Evolutionary conservation across 2,888 invertebrate genomes (phyloP).

Genomic region (Sinhomidia bicolor): DNA sequence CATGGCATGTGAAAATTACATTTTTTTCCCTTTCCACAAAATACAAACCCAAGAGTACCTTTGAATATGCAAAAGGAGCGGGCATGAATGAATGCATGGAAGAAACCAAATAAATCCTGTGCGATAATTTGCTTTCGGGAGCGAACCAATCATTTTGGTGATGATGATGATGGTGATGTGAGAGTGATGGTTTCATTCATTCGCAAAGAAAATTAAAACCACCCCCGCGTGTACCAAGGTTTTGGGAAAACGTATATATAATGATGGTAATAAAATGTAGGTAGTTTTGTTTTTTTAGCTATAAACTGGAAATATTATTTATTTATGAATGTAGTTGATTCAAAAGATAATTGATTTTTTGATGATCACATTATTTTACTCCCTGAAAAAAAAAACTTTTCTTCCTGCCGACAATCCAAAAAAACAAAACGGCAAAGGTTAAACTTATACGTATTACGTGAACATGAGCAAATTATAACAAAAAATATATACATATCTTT

Average conservation of each 20-base stretch:
- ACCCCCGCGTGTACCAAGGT: conserved; percentile 25
- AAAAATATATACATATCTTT: no score
- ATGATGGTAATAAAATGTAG: no score
- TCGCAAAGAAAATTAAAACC: conserved; percentile 4
- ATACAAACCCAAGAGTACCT: neutral
- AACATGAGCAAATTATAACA: no score
- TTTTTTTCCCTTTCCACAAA: neutral
- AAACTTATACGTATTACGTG: no score
- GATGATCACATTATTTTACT: neutral
- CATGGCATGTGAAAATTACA: conserved; percentile 47
- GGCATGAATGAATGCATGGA: neutral
- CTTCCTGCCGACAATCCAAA: no score
- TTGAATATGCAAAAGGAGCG: neutral
- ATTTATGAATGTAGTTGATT: neutral
- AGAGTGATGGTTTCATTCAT: conserved; percentile 10
- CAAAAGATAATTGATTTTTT: neutral
- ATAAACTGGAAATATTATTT: neutral
- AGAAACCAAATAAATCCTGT: conserved; percentile 12
- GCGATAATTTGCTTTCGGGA: neutral
- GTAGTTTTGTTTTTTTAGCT: neutral
- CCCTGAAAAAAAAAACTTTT: no score
- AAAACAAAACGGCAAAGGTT: no score
- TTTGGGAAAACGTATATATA: no score
- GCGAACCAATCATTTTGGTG: neutral
- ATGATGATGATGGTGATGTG: neutral